Percentiles rank a stretch among this genome's conserved stretches.
phyloP scores from a whole-genome alignment of 2,888 invertebrate species.

The Spisula solida region DNA sequence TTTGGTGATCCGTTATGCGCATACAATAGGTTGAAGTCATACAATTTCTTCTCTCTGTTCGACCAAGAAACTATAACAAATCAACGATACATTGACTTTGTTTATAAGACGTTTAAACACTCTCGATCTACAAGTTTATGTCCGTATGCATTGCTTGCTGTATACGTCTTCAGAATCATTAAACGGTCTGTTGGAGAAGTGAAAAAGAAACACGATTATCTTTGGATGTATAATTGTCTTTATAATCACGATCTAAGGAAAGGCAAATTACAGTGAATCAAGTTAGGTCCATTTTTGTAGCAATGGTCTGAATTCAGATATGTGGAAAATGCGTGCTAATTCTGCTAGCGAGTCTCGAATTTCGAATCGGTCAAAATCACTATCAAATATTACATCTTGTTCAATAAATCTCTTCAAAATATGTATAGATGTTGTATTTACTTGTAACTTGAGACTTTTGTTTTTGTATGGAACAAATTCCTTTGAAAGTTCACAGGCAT shows the following conservation, averaged over 20 bases:
- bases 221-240: slow-evolving; percentile 36
- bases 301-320: neutral
- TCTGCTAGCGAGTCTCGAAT: neutral
- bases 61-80: neutral
- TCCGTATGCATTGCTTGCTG: slow-evolving; percentile 21
- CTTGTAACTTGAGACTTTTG: neutral
- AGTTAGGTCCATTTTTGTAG: neutral
- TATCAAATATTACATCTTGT: neutral
- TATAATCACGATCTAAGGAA: neutral
- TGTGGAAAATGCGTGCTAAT: neutral
- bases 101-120: slow-evolving; percentile 10
- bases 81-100: slow-evolving; percentile 2
- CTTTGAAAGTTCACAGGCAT: neutral
- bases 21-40: neutral
- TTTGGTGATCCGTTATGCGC: slow-evolving; percentile 28
- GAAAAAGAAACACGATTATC: slow-evolving; percentile 39
- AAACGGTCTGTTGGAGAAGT: neutral
- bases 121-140: neutral
- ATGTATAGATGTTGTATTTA: neutral
- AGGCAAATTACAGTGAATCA: neutral
- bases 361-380: neutral
- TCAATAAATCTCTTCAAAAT: neutral
- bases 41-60: slow-evolving; percentile 18
- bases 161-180: slow-evolving; percentile 10
- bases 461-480: slow-evolving; percentile 12